Evolutionary conservation across 2,113 vertebrate species (phyloP).

Genomic region (Daphoenositta chrysoptera): DNA sequence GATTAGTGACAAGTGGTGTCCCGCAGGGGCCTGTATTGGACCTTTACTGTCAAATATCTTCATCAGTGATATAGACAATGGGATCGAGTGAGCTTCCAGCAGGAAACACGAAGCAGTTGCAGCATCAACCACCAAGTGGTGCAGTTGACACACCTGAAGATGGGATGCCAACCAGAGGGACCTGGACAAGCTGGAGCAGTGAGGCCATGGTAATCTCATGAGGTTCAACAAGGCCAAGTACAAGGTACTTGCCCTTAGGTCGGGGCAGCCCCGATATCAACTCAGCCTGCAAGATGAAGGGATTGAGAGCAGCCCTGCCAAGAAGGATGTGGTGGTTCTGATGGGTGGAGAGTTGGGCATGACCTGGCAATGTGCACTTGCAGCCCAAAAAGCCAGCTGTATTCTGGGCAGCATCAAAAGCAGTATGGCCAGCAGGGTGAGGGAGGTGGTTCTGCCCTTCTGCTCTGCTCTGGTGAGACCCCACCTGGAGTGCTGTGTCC

Average conservation of each 20-base stretch:
- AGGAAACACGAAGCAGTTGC: not conserved
- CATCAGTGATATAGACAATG: not conserved
- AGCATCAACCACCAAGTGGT: not conserved
- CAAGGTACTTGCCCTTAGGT: not conserved
- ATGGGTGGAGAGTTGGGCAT: not conserved
- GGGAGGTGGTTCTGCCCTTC: not conserved
- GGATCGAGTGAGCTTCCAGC: not conserved
- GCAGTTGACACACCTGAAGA: not conserved
- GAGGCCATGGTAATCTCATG: not conserved
- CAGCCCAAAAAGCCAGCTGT: not conserved
- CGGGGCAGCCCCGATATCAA: accelerated
- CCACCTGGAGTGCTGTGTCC: not conserved
- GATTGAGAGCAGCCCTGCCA: not conserved
- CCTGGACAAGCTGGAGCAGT: not conserved
- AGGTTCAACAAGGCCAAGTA: not conserved
- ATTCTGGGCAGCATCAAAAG: not conserved
- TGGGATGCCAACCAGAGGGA: not conserved
- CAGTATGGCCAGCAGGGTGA: accelerated
- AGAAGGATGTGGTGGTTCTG: not conserved
- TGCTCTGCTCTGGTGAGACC: not conserved
- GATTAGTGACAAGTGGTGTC: not conserved
- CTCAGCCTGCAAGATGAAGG: not conserved
- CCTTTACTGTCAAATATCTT: not conserved
- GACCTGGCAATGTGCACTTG: not conserved
- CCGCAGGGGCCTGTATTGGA: not conserved